These are phyloP conservation scores for Orthonevra nobilis DNA, from an alignment of 2,888 invertebrate genomes.

Conservation along the genomic window DNA sequence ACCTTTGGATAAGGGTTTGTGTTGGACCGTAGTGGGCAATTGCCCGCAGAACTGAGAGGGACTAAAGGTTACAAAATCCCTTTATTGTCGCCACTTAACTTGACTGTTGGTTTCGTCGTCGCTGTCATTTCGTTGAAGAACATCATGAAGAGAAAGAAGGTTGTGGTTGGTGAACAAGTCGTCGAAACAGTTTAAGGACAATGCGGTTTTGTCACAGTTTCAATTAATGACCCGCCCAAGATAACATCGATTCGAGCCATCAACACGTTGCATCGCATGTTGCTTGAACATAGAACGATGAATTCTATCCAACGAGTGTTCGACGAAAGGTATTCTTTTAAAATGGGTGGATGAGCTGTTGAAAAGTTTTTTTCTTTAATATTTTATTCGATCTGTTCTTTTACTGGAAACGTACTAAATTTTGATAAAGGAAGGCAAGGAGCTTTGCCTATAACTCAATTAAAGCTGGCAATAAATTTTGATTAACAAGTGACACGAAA, in stretches of 20 bases:
- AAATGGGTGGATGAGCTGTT: not conserved
- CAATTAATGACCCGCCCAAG: slow-evolving; percentile 55
- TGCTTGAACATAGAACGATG: not conserved
- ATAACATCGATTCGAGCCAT: slow-evolving; percentile 58
- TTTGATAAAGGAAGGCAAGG: not conserved
- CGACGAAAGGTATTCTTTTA: not conserved
- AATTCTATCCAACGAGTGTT: not conserved
- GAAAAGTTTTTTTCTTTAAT: too few relatives aligned
- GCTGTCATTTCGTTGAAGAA: slow-evolving; percentile 21
- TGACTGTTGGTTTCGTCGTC: slow-evolving; percentile 6
- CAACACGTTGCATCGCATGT: slow-evolving; percentile 54
- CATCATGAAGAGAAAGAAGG: not conserved
- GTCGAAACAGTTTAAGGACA: slow-evolving; percentile 61
- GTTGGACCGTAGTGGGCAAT: slow-evolving; percentile 20
- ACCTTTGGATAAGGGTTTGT: not conserved
- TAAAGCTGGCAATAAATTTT: slow-evolving; percentile 4
- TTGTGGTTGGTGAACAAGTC: slow-evolving; percentile 16
- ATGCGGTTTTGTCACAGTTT: slow-evolving; percentile 63
- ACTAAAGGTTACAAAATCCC: slow-evolving; percentile 31
- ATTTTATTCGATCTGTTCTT: too few relatives aligned
- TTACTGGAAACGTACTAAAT: slow-evolving; percentile 1
- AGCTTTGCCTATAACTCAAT: too few relatives aligned
- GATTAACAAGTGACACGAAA: not conserved
- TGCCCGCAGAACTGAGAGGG: slow-evolving; percentile 48
- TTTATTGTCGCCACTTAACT: slow-evolving; percentile 63